Base-by-base conservation (phyloP, 2,888 invertebrate genomes). In the Tuta absoluta region DNA sequence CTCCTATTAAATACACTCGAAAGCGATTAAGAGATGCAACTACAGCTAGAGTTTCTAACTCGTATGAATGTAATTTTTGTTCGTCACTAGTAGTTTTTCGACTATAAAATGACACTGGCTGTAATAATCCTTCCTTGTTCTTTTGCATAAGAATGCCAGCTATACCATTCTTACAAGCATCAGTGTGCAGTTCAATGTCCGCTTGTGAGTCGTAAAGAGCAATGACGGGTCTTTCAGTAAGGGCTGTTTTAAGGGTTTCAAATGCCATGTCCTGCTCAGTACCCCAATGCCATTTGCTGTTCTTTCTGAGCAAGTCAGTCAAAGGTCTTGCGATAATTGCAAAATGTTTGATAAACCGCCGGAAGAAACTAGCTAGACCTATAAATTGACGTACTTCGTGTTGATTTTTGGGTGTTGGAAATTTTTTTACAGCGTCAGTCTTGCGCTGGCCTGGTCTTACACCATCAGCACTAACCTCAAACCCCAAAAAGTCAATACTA, bases 261-360 rank as follows among this genome's bases (percentile, higher is more conserved):
- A 79, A 73, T 0, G 73, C 69, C 7, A 63, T 23, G 0, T 65
- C 33, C 51, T 79, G 73, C 12, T 69, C 64, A 8, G 53, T 33
- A 1, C 37, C 45, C 74, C 74, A 74, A 4, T 14, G 11, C 64
- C 71, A 69, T 49, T 33, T 4, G 57, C 59, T 8, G 21, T 73
- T 59, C 61, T 72, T 75, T 67, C 62, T 62, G 64, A 19, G 68
- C 21, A 2, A 70, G n/a, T n/a, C n/a, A n/a, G n/a, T n/a, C n/a
- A n/a, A n/a, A n/a, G n/a, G n/a, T n/a, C n/a, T n/a, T n/a, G n/a
- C n/a, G n/a, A n/a, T n/a, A n/a, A n/a, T n/a, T n/a, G n/a, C n/a
- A n/a, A n/a, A n/a, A n/a, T n/a, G n/a, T n/a, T n/a, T n/a, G n/a
- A n/a, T n/a, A n/a, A n/a, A n/a, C n/a, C n/a, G n/a, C n/a, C n/a